phyloP scores from a whole-genome alignment of 2,797 vertebrate genomes.

The Cephalopachus bancanus region DNA sequence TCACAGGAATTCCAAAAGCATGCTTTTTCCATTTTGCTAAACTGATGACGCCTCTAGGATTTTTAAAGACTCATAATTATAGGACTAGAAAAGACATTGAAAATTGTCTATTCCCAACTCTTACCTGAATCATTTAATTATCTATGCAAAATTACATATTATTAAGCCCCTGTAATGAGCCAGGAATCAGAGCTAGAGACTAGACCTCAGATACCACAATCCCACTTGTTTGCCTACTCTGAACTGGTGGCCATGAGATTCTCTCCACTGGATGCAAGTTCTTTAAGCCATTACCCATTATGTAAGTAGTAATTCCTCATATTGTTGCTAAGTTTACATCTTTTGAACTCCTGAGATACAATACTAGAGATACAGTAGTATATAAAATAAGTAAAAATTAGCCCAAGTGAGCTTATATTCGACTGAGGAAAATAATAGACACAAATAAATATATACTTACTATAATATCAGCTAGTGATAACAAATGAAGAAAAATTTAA shows the following conservation, averaged over 20 bases:
- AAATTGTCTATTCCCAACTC: not conserved
- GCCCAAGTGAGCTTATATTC: not conserved
- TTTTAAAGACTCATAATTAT: conserved; percentile 25
- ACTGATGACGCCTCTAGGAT: not conserved
- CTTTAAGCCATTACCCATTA: not conserved
- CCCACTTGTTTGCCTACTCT: not conserved
- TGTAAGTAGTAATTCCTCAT: not conserved
- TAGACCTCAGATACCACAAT: not conserved
- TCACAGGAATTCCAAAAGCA: not conserved
- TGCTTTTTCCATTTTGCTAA: not conserved
- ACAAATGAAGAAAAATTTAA: not conserved
- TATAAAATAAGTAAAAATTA: not conserved
- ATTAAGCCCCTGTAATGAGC: not conserved
- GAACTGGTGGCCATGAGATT: not conserved
- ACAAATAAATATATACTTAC: not conserved
- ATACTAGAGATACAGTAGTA: not conserved
- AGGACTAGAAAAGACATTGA: conserved; percentile 1
- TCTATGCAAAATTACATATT: not conserved
- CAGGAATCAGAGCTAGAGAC: not conserved
- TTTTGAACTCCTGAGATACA: not conserved
- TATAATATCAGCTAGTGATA: not conserved
- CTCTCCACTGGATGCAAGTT: not conserved
- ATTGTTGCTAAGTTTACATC: not conserved
- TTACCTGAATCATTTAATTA: conserved; percentile 15
- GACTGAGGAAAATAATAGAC: not conserved